Evolutionary conservation across 92 coral and sea anemone species (phyloP).

Genomic region (Pocillopora grandis): DNA sequence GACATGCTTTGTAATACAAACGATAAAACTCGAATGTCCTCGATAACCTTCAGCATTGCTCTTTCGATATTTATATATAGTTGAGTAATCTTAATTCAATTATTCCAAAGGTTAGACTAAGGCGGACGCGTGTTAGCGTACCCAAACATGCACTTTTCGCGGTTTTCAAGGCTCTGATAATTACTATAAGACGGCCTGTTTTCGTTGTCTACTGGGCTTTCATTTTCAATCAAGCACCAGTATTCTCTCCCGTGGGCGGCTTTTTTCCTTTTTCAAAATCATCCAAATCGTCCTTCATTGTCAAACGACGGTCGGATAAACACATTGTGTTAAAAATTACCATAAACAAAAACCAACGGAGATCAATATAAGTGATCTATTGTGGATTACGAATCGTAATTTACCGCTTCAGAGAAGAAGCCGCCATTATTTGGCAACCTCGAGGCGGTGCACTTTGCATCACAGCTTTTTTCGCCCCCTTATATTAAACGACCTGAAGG

Average conservation of each 20-base stretch:
- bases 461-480: constrained; percentile 78
- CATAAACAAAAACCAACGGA: constrained; percentile 83
- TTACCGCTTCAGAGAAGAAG: constrained; percentile 74
- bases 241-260: constrained; percentile 28
- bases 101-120: background rate
- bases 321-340: constrained; percentile 79
- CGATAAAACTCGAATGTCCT: background rate
- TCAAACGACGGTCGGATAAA: constrained; percentile 60
- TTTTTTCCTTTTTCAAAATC: constrained; percentile 41
- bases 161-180: constrained; percentile 50
- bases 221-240: constrained; percentile 27
- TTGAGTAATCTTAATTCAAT: constrained; percentile 29
- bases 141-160: background rate
- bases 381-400: constrained; percentile 65
- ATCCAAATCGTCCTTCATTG: constrained; percentile 73
- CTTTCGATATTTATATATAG: background rate
- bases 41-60: background rate
- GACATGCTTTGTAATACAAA: background rate
- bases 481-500: constrained; percentile 57
- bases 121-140: background rate
- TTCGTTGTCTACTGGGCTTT: constrained; percentile 40
- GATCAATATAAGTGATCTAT: constrained; percentile 83
- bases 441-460: constrained; percentile 85
- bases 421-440: constrained; percentile 66
- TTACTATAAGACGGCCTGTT: constrained; percentile 47